Percentiles rank a stretch among this genome's conserved stretches.
phyloP scores from a whole-genome alignment of 2,888 invertebrate genomes.

The Eupithecia pulchellata region DNA sequence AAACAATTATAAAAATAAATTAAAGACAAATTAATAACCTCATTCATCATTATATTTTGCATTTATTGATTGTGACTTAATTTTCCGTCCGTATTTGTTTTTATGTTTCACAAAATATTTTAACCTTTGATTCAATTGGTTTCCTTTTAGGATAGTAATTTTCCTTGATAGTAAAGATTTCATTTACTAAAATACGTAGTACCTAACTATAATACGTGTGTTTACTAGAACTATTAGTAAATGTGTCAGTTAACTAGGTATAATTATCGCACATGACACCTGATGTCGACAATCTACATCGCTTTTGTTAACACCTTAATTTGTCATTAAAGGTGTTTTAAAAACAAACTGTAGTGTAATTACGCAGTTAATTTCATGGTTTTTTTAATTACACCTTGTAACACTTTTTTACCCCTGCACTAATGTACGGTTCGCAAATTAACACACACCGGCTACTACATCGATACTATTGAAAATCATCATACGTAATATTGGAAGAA shows the following conservation, averaged over 20 bases:
- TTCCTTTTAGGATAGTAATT: too few relatives aligned
- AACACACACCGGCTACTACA: background rate
- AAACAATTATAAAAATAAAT: constrained; percentile 6
- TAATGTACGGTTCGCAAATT: constrained; percentile 3
- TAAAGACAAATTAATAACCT: background rate
- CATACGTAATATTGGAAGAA: too few relatives aligned
- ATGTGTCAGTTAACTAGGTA: background rate
- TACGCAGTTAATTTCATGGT: constrained; percentile 36
- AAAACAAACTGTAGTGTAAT: constrained; percentile 42
- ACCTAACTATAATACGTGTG: too few relatives aligned
- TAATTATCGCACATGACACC: constrained; percentile 26
- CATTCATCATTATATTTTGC: background rate
- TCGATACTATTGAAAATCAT: too few relatives aligned
- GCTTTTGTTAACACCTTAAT: constrained; percentile 34
- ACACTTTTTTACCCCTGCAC: constrained; percentile 36
- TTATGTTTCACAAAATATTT: too few relatives aligned
- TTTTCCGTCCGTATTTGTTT: background rate
- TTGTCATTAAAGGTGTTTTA: constrained; percentile 41
- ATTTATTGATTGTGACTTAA: background rate
- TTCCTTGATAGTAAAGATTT: too few relatives aligned
- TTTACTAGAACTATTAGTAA: background rate
- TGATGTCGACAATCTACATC: constrained; percentile 26
- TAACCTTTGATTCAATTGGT: too few relatives aligned
- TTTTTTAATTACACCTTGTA: constrained; percentile 43
- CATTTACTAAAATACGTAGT: too few relatives aligned